Evolutionary conservation across 2,113 vertebrate genomes (phyloP).

Genomic region (Trichomycterus rosablanca): DNA sequence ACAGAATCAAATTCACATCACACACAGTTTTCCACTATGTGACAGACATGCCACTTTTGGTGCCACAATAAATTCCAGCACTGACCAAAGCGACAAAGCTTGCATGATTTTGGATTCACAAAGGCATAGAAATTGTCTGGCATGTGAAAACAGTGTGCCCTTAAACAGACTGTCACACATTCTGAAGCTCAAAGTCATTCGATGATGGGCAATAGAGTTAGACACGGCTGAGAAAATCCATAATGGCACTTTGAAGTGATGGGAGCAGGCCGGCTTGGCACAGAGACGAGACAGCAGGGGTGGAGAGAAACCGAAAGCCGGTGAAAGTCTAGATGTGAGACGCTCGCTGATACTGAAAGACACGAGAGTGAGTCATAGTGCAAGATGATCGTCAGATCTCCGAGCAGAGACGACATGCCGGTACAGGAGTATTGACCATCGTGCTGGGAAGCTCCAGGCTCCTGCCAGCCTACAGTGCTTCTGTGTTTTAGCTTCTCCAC

Average conservation of each 20-base stretch:
- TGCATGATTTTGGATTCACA: neutral
- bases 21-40: neutral
- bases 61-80: neutral
- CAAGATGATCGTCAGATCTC: conserved; percentile 12
- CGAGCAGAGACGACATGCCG: neutral
- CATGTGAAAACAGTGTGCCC: neutral
- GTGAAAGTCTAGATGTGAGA: neutral
- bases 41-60: neutral
- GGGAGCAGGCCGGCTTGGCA: conserved; percentile 43
- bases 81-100: neutral
- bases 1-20: conserved; percentile 3
- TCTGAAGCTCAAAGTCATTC: neutral
- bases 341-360: neutral
- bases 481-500: neutral
- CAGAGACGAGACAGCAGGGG: neutral
- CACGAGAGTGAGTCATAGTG: conserved; percentile 6
- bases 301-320: neutral
- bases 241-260: conserved; percentile 49
- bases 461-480: neutral
- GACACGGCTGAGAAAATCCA: conserved; percentile 9
- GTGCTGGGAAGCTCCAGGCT: conserved; percentile 7
- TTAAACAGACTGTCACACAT: neutral
- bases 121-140: neutral
- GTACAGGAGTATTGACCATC: neutral
- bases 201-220: neutral